Base-by-base conservation (phyloP, 2,888 invertebrate species). In the Xanthia togata region DNA sequence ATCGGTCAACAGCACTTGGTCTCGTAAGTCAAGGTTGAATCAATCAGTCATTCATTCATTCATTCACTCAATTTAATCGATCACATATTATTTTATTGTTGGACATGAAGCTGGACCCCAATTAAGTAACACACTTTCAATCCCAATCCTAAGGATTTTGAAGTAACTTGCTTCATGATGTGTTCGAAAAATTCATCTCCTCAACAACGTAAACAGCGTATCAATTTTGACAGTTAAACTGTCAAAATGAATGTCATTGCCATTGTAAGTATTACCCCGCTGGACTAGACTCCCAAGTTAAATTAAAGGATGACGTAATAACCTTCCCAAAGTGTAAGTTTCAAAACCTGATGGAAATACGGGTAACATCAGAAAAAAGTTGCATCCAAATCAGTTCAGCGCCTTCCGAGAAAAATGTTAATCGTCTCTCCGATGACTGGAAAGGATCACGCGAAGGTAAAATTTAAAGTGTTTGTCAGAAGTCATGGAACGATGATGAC, bases 21-120 rank as follows among this genome's bases (percentile, higher is more conserved):
- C 35, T 76, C 14, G 53, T 38, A 78, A 2, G 78, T 71, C 77
- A 78, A 78, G 77, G 77, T 64, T 50, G 12, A 70, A 63, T 78
- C 38, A 78, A 57, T 78, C 55, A 62, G 4, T 41, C n/a, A 26
- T 23, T 78, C 55, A 77, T 8, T 70, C 31, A 57, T 31, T 57
- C 38, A 63, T 0, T 50, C 4, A 14, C 23, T 65, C 6, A 47
- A 63, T 50, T 26, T 53, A 31, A 35, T 57, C 63, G 31, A 50
- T 35, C 41, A 63, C 11, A 31, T 77, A 38, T 38, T 63, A 50
- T 38, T 60, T 73, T 35, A 47, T 38, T 59, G n/a, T 3, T 31
- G 31, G 9, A 31, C 4, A n/a, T 35, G 38, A n/a, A n/a, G 35
- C 23, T 55, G 5, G 0, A n/a, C 5, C 53, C 23, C 1, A n/a